Conservation (phyloP, 1,140 invertebrate genomes). For the Tenebrio molitor region DNA sequence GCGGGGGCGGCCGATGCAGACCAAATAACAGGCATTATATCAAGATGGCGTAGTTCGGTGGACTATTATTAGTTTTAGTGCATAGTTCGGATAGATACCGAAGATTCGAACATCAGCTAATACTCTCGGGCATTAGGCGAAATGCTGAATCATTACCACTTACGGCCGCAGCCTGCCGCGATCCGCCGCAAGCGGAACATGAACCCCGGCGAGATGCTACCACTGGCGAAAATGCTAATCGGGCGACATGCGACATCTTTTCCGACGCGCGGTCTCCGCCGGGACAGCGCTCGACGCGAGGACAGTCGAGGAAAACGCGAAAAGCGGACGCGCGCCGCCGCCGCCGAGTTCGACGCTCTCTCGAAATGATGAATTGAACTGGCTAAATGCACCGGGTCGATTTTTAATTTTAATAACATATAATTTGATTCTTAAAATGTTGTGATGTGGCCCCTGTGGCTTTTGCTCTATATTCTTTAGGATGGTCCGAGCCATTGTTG, state of each 20-base stretch:
- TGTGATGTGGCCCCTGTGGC: conserved; percentile 56
- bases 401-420: conserved; percentile 60
- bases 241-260: background rate
- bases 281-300: too few relatives aligned
- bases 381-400: conserved; percentile 47
- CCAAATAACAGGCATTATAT: conserved; percentile 34
- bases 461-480: conserved; percentile 57
- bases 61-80: conserved; percentile 51
- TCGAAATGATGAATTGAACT: conserved; percentile 40
- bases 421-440: conserved; percentile 60
- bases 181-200: conserved; percentile 12
- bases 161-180: conserved; percentile 38
- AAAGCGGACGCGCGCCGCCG: too few relatives aligned
- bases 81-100: conserved; percentile 45
- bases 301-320: too few relatives aligned
- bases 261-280: too few relatives aligned
- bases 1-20: background rate
- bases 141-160: conserved; percentile 54
- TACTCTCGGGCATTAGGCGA: conserved; percentile 49
- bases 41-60: conserved; percentile 23
- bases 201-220: too few relatives aligned
- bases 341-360: background rate
- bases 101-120: conserved; percentile 42
- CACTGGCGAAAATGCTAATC: too few relatives aligned
- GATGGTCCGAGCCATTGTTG: conserved; percentile 56